Percentiles rank a stretch among this genome's conserved stretches.
These are phyloP conservation scores for Drosophila melanogaster DNA, from an alignment of 1,140 invertebrate genomes.

Conservation along the genomic window Release_6_plus_ISO1_MT NC_004354.4:1736001-1736500, in stretches of 20 bases:
- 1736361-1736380: not conserved
- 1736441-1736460: not conserved
- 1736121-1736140: conserved; percentile 75
- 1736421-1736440: not conserved
- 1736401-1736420: conserved; percentile 7
- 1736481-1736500: not conserved
- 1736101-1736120: conserved; percentile 13
- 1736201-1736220: not conserved
- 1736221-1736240: conserved; percentile 3
- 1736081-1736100: conserved; percentile 14
- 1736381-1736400: conserved; percentile 21
- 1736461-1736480: too few species aligned
- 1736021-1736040: conserved; percentile 11
- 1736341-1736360: not conserved
- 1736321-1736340: not conserved
- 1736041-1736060: conserved; percentile 6
- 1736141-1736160: conserved; percentile 79
- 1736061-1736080: conserved; percentile 18
- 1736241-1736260: not conserved
- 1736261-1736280: conserved; percentile 30
- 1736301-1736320: not conserved
- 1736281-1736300: not conserved
- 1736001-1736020: conserved; percentile 24
- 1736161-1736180: conserved; percentile 53
- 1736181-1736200: conserved; percentile 14